Percentiles rank a stretch among this genome's conserved stretches.
phyloP scores from a whole-genome alignment of 2,797 vertebrate species.

The Australoheros facetus region DNA sequence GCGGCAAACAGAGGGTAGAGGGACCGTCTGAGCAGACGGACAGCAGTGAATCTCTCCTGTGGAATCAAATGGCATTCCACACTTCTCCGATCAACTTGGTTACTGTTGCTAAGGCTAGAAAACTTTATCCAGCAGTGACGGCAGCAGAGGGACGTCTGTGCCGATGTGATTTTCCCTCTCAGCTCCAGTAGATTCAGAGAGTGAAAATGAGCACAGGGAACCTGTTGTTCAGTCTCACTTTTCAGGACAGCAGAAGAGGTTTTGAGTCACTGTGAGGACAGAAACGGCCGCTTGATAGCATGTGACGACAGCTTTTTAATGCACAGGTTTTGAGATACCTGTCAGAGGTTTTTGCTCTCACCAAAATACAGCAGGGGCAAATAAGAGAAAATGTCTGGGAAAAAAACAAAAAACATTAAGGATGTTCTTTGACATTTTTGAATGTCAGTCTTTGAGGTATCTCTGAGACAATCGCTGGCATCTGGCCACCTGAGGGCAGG shows the following conservation, averaged over 20 bases:
- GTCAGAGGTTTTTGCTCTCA: not conserved
- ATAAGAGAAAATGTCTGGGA: not conserved
- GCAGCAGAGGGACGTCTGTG: not conserved
- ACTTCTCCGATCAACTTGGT: constrained; percentile 40
- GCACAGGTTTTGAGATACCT: not conserved
- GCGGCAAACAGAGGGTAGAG: not conserved
- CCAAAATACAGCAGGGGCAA: not conserved
- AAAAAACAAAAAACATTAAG: not conserved
- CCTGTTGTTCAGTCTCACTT: not conserved
- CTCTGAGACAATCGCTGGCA: not conserved
- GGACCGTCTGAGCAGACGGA: not conserved
- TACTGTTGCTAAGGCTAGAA: constrained; percentile 65
- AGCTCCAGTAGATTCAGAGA: not conserved
- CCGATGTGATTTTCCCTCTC: constrained; percentile 3
- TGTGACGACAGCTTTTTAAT: not conserved
- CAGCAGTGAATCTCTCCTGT: constrained; percentile 19
- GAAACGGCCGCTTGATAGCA: not conserved
- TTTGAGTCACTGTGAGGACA: not conserved
- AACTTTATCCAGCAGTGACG: constrained; percentile 45
- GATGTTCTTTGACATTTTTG: not conserved
- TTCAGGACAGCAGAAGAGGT: not conserved
- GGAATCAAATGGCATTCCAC: constrained; percentile 41
- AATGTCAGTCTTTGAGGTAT: not conserved
- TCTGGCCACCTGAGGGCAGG: not conserved
- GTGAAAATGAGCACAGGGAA: not conserved